phyloP scores from a whole-genome alignment of 1,140 invertebrate genomes.

The Copidosoma floridanum region DNA sequence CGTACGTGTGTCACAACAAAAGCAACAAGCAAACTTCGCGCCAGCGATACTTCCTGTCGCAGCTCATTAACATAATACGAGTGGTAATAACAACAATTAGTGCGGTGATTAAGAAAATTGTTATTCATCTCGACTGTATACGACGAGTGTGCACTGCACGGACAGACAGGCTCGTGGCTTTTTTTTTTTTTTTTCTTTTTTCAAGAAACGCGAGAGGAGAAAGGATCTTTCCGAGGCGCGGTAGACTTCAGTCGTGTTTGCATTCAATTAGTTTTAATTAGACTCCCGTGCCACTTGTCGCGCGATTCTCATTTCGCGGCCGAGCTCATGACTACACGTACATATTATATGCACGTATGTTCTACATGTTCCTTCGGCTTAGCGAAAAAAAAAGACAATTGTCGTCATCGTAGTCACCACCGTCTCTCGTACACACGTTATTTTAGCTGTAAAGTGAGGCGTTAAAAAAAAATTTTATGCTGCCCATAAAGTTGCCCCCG shows the following conservation, averaged over 20 bases:
- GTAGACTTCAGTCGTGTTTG: constrained; percentile 34
- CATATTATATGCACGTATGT: too few relatives aligned
- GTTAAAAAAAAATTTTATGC: too few relatives aligned
- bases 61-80: constrained; percentile 48
- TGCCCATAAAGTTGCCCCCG: too few relatives aligned
- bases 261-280: constrained; percentile 52
- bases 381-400: too few relatives aligned
- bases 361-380: too few relatives aligned
- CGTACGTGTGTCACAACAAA: constrained; percentile 16
- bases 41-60: constrained; percentile 45
- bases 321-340: constrained; percentile 5
- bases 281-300: constrained; percentile 22
- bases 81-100: constrained; percentile 46
- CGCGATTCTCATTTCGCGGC: constrained; percentile 10
- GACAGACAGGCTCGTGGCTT: too few relatives aligned
- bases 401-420: neutral
- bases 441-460: too few relatives aligned
- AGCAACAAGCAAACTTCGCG: neutral
- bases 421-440: too few relatives aligned
- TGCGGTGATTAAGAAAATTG: constrained; percentile 50
- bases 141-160: too few relatives aligned
- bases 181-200: neutral
- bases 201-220: constrained; percentile 21
- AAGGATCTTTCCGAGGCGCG: constrained; percentile 19
- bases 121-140: constrained; percentile 18